Conservation (phyloP, 2,888 invertebrate genomes). For the Andrena camellia region DNA sequence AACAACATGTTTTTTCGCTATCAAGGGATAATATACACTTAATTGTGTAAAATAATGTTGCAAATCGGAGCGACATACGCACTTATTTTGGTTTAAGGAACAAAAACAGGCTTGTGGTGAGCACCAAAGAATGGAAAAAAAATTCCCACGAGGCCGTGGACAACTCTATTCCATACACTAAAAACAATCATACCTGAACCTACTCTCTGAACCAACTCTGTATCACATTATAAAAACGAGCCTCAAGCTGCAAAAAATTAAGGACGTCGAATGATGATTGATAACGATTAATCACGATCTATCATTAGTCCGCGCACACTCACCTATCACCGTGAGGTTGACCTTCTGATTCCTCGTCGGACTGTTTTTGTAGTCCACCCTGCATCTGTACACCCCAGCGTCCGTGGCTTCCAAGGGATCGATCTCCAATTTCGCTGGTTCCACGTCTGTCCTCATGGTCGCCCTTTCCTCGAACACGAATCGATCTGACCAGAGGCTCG, state of each 20-base stretch:
- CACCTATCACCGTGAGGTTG: slow-evolving; percentile 86
- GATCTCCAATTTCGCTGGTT: slow-evolving; percentile 84
- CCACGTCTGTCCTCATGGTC: slow-evolving; percentile 85
- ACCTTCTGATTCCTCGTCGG: slow-evolving; percentile 86
- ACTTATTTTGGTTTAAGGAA: too few species aligned
- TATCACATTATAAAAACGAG: too few species aligned
- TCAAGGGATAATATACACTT: too few species aligned
- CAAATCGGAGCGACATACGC: too few species aligned
- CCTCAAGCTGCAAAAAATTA: not conserved
- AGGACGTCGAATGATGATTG: not conserved
- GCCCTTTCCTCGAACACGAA: slow-evolving; percentile 85
- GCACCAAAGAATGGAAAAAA: too few species aligned
- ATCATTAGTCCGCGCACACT: slow-evolving; percentile 69
- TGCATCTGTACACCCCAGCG: slow-evolving; percentile 86
- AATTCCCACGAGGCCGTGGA: too few species aligned
- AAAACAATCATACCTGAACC: too few species aligned
- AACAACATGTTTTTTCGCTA: too few species aligned
- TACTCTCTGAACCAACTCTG: too few species aligned
- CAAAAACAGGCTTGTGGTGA: too few species aligned
- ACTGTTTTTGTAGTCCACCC: slow-evolving; percentile 86
- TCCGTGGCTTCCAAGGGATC: slow-evolving; percentile 84
- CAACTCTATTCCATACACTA: too few species aligned
- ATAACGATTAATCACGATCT: slow-evolving; percentile 18
- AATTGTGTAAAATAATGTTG: too few species aligned
- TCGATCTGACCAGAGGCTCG: slow-evolving; percentile 85